Conservation (phyloP, 2,888 invertebrate species). For the Dioctria rufipes region DNA sequence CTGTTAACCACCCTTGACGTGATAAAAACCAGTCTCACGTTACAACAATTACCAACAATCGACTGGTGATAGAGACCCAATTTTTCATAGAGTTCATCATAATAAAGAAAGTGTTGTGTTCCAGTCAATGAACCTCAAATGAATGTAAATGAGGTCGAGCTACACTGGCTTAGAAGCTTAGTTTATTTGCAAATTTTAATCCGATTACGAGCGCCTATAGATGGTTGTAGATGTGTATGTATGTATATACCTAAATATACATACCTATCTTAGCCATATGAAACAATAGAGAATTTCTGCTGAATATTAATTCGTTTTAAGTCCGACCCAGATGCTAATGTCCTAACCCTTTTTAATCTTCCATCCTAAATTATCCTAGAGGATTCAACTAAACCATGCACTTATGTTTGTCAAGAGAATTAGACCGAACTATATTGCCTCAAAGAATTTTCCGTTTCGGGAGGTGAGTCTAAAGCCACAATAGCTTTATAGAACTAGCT, state of each 20-base stretch:
- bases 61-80: not conserved
- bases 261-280: too few species aligned
- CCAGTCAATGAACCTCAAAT: not conserved
- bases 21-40: not conserved
- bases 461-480: not conserved
- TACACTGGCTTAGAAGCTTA: too few species aligned
- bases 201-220: too few species aligned
- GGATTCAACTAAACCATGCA: not conserved
- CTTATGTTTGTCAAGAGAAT: slow-evolving; percentile 11
- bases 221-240: too few species aligned
- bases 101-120: not conserved
- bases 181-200: too few species aligned
- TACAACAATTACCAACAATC: not conserved
- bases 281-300: too few species aligned
- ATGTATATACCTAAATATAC: too few species aligned
- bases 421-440: not conserved
- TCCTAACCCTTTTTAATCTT: not conserved
- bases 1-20: not conserved
- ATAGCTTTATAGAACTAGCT: not conserved
- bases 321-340: not conserved
- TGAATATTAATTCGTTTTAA: too few species aligned
- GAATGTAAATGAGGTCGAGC: not conserved
- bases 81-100: not conserved
- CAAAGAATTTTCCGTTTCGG: not conserved
- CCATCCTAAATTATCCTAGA: not conserved